Conservation (phyloP, 2,888 invertebrate genomes). For the Ennomos erosarius region DNA sequence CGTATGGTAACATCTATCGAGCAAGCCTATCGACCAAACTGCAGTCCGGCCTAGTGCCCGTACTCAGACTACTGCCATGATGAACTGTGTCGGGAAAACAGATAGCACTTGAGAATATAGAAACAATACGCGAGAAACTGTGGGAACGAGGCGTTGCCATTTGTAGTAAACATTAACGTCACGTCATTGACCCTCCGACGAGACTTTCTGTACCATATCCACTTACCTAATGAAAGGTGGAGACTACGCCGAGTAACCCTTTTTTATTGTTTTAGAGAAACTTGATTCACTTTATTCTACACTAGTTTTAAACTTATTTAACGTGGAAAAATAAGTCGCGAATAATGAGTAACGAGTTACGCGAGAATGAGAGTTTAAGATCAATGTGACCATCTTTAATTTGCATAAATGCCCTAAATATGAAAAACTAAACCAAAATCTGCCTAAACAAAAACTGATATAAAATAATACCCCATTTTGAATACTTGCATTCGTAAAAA, state of each 20-base stretch:
- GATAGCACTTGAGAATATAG: conserved; percentile 73
- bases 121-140: conserved; percentile 82
- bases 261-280: conserved; percentile 47
- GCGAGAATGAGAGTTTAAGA: too few relatives aligned
- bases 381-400: too few relatives aligned
- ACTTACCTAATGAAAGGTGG: conserved; percentile 58
- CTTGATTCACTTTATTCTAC: conserved; percentile 59
- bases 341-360: too few relatives aligned
- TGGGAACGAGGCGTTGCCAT: conserved; percentile 85
- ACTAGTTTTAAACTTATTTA: conserved; percentile 44
- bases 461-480: too few relatives aligned
- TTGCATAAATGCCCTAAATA: too few relatives aligned
- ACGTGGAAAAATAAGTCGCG: not conserved
- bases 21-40: conserved; percentile 56
- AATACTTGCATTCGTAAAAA: too few relatives aligned
- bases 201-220: conserved; percentile 47
- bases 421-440: too few relatives aligned
- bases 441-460: too few relatives aligned
- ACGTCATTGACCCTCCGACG: conserved; percentile 73
- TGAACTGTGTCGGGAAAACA: conserved; percentile 61
- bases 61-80: conserved; percentile 31
- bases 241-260: conserved; percentile 40
- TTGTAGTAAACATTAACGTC: conserved; percentile 80
- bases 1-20: conserved; percentile 34
- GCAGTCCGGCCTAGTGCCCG: conserved; percentile 38